Evolutionary conservation across 2,113 vertebrate genomes (phyloP).

Genomic region (Peromyscus maniculatus): DNA sequence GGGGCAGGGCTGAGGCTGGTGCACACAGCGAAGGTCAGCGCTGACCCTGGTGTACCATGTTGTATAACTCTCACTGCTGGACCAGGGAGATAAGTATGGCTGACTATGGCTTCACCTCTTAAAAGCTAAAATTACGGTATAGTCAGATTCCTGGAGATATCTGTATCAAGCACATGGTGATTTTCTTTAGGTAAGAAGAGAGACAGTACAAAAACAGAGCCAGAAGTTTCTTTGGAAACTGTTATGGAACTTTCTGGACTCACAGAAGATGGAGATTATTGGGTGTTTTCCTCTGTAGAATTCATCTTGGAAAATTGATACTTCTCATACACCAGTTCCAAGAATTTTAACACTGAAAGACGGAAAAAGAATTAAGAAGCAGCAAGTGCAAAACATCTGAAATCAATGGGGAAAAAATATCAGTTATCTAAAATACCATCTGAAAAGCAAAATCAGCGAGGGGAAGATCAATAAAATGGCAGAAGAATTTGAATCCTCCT

Average conservation of each 20-base stretch:
- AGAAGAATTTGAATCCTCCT: neutral
- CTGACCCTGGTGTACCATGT: neutral
- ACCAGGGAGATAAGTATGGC: neutral
- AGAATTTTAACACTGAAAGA: constrained; percentile 16
- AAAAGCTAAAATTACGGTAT: neutral
- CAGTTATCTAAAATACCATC: neutral
- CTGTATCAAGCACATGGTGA: neutral
- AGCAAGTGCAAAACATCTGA: neutral
- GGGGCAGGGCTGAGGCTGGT: neutral
- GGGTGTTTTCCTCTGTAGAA: neutral
- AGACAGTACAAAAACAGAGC: neutral
- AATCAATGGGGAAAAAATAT: neutral
- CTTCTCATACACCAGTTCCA: neutral
- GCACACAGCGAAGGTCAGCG: neutral
- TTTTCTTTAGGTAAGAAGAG: neutral
- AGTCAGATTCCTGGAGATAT: neutral
- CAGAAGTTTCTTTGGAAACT: neutral
- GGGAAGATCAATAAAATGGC: neutral
- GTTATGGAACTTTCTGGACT: neutral
- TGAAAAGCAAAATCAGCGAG: neutral
- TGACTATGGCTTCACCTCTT: neutral
- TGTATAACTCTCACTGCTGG: neutral
- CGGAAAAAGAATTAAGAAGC: neutral
- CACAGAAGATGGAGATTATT: neutral
- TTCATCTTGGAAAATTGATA: neutral